These are phyloP conservation scores for Harpagoxenus sublaevis DNA, from an alignment of 2,888 invertebrate genomes.

Conservation along the genomic window DNA sequence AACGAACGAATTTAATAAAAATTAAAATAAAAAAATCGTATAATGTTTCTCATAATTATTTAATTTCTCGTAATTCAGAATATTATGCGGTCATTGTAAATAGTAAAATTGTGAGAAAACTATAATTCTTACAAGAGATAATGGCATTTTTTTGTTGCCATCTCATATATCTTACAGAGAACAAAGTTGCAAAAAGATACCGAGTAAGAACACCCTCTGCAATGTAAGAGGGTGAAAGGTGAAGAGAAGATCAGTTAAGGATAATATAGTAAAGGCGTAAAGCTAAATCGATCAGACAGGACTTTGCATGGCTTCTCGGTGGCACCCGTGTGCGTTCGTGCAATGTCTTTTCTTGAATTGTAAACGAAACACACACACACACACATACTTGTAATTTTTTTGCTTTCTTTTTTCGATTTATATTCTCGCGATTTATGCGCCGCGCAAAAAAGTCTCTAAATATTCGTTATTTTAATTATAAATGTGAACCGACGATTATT, in stretches of 20 bases:
- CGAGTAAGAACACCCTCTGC: conserved; percentile 61
- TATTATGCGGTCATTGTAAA: neutral
- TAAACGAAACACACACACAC: conserved; percentile 66
- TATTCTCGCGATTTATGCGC: conserved; percentile 48
- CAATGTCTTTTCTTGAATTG: conserved; percentile 76
- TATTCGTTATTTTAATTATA: neutral
- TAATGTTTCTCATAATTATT: neutral
- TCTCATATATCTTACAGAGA: conserved; percentile 15
- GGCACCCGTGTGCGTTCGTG: conserved; percentile 69
- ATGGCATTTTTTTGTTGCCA: conserved; percentile 27
- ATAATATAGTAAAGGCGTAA: conserved; percentile 82
- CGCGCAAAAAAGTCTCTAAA: neutral
- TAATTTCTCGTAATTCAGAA: neutral
- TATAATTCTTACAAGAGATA: conserved; percentile 39
- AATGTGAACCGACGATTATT: neutral
- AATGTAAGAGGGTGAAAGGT: conserved; percentile 76
- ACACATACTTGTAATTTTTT: conserved; percentile 34
- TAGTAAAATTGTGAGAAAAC: neutral
- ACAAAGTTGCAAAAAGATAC: conserved; percentile 50
- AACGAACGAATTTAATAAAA: neutral
- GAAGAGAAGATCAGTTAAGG: conserved; percentile 83
- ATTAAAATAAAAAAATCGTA: neutral
- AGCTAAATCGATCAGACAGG: conserved; percentile 83
- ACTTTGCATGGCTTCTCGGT: conserved; percentile 70
- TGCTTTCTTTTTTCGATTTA: conserved; percentile 56